A percentile compares a stretch with the other conserved stretches of the same genome.
These are phyloP conservation scores for Tricholaema leucomelas DNA, from an alignment of 2,113 vertebrate genomes.

Conservation along the genomic window DNA sequence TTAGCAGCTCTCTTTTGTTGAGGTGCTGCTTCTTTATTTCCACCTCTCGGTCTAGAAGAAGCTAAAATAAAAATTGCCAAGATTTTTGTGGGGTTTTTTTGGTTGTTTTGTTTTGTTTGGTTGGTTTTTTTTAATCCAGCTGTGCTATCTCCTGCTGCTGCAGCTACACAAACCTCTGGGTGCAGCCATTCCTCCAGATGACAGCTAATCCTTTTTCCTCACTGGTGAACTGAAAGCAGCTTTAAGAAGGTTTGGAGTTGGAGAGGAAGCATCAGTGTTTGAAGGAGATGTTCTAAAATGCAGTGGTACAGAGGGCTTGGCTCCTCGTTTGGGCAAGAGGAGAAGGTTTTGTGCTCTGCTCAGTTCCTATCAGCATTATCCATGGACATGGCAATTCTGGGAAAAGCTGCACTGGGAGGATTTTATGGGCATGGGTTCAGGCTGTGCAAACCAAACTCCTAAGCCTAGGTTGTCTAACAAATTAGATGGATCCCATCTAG, in stretches of 20 bases:
- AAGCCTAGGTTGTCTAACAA: neutral
- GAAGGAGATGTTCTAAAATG: neutral
- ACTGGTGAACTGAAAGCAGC: neutral
- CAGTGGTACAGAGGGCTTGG: neutral
- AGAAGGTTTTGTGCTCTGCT: neutral
- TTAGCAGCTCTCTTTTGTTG: neutral
- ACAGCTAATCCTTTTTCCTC: constrained; percentile 11
- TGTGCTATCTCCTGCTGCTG: neutral
- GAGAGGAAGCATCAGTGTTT: neutral
- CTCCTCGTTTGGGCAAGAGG: neutral
- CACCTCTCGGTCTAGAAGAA: neutral
- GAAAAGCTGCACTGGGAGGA: neutral
- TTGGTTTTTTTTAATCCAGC: neutral
- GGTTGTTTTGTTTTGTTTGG: too few relatives aligned
- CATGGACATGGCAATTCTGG: neutral
- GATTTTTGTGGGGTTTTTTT: neutral
- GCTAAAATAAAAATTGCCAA: constrained; percentile 4
- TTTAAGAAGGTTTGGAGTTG: neutral
- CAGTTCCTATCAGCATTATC: neutral
- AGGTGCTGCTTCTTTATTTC: neutral
- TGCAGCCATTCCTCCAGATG: neutral
- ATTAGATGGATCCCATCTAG: too few relatives aligned
- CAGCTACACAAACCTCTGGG: neutral
- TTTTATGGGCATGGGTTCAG: neutral
- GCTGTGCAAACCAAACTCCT: neutral